Evolutionary conservation across 2,797 vertebrate genomes (phyloP).

Genomic region (Eupleurogrammus muticus): DNA sequence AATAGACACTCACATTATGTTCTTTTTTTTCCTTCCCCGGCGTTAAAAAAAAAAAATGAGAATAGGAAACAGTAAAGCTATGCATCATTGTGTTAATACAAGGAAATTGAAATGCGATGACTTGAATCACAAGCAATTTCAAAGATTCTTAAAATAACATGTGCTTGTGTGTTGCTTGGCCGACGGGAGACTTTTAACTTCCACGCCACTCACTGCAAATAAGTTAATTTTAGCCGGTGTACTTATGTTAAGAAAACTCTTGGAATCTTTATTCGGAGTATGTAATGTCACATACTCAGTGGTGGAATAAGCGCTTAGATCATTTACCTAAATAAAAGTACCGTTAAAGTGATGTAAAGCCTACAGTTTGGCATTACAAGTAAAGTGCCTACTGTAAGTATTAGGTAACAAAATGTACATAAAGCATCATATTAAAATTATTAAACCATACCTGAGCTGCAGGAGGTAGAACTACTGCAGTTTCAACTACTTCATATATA

Average conservation of each 20-base stretch:
- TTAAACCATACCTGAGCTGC: too few relatives aligned
- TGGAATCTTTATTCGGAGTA: conserved; percentile 32
- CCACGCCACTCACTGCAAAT: conserved; percentile 1
- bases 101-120: conserved; percentile 14
- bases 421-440: too few relatives aligned
- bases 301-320: too few relatives aligned
- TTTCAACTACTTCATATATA: too few relatives aligned
- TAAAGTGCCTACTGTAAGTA: too few relatives aligned
- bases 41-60: conserved; percentile 26
- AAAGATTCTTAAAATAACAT: conserved; percentile 39
- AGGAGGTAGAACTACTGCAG: too few relatives aligned
- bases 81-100: conserved; percentile 13
- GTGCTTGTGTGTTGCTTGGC: conserved; percentile 19
- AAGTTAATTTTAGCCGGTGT: conserved; percentile 24
- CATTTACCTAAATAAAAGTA: too few relatives aligned
- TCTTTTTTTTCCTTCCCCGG: conserved; percentile 32
- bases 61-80: conserved; percentile 3
- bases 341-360: too few relatives aligned
- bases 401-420: too few relatives aligned
- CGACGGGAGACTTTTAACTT: conserved; percentile 7
- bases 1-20: conserved; percentile 47
- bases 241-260: neutral
- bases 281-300: conserved; percentile 10
- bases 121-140: conserved; percentile 14
- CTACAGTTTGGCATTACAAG: too few relatives aligned